phyloP scores from a whole-genome alignment of 2,888 invertebrate genomes.

The Scelioninae gen. 2 region DNA sequence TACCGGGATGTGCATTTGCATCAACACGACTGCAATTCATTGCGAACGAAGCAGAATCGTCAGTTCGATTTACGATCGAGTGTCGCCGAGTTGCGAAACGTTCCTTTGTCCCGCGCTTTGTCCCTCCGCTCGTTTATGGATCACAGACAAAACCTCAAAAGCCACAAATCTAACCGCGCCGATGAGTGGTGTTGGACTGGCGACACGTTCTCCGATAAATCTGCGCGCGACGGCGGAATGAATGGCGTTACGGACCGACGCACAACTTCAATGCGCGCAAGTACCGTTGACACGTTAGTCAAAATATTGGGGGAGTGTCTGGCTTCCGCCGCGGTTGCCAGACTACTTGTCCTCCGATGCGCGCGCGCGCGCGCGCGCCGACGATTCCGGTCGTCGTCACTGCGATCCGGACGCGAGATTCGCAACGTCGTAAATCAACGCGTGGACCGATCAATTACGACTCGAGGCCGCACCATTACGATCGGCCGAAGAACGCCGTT shows the following conservation, averaged over 20 bases:
- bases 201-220: constrained; percentile 73
- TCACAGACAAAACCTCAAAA: constrained; percentile 71
- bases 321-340: constrained; percentile 49
- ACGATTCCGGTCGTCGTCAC: constrained; percentile 37
- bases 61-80: constrained; percentile 58
- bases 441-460: too few relatives aligned
- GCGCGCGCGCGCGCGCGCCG: background rate
- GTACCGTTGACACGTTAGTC: constrained; percentile 74
- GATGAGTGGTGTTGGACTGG: constrained; percentile 69
- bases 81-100: constrained; percentile 55
- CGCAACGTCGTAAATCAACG: too few relatives aligned
- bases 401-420: constrained; percentile 1
- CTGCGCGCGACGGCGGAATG: constrained; percentile 67
- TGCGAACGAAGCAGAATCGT: constrained; percentile 39
- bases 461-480: too few relatives aligned
- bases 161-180: constrained; percentile 74
- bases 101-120: constrained; percentile 56
- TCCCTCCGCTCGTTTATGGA: constrained; percentile 59
- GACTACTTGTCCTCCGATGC: constrained; percentile 41
- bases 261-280: constrained; percentile 70
- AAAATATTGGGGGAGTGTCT: constrained; percentile 75
- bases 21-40: constrained; percentile 46
- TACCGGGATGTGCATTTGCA: constrained; percentile 34
- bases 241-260: constrained; percentile 74
- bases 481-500: too few relatives aligned